phyloP scores from a whole-genome alignment of 2,113 vertebrate species.

The Panthera leo region DNA sequence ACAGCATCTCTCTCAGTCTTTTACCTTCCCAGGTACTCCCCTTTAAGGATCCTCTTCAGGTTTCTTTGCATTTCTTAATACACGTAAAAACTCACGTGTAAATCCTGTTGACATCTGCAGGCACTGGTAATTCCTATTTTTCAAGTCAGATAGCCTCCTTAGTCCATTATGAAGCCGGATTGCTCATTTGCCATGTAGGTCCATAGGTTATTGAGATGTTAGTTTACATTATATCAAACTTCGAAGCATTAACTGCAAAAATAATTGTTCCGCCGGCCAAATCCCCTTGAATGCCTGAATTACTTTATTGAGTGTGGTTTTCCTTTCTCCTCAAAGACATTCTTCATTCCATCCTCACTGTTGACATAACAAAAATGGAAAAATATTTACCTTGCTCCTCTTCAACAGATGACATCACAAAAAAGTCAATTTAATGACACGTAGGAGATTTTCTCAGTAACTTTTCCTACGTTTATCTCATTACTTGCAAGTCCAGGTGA shows the following conservation, averaged over 20 bases:
- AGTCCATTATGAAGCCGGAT: neutral
- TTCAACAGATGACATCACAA: neutral
- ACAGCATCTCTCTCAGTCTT: neutral
- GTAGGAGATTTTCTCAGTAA: neutral
- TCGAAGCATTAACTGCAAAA: neutral
- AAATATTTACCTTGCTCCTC: neutral
- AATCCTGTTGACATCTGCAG: neutral
- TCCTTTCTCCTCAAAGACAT: slow-evolving; percentile 23
- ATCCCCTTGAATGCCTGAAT: neutral
- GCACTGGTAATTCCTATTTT: neutral
- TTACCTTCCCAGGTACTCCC: neutral
- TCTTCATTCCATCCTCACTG: neutral
- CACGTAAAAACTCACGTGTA: neutral
- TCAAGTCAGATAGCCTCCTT: neutral
- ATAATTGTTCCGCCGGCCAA: neutral
- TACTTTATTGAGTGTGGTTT: neutral
- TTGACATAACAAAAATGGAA: neutral
- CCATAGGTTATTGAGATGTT: neutral
- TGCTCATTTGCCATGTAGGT: neutral
- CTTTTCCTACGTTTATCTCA: neutral
- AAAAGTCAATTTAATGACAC: neutral
- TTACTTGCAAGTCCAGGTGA: neutral
- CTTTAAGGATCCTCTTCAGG: neutral
- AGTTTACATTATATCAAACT: neutral
- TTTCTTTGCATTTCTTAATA: slow-evolving; percentile 10